A percentile compares a stretch with the other conserved stretches of the same genome.
Evolutionary conservation across 2,113 vertebrate species (phyloP).

Genomic region (Castor canadensis): DNA sequence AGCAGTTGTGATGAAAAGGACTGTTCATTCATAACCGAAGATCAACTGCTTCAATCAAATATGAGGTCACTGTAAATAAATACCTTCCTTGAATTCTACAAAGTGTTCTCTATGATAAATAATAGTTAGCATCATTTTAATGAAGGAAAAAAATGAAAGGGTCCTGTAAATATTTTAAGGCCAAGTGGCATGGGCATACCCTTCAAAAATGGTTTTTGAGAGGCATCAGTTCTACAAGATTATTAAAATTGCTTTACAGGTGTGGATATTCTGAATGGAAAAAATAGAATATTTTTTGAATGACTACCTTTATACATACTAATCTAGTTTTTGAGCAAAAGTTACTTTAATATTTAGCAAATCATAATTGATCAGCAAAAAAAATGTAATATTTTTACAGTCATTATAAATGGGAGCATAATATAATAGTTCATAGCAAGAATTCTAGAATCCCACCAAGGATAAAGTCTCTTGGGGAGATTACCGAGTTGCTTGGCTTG

Average conservation of each 20-base stretch:
- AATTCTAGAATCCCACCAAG: neutral
- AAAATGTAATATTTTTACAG: too few species aligned
- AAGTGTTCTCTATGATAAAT: neutral
- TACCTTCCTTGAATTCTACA: neutral
- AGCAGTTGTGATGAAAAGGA: conserved; percentile 40
- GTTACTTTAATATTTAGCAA: neutral
- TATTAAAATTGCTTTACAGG: neutral
- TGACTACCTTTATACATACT: neutral
- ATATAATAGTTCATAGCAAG: neutral
- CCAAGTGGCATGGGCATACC: neutral
- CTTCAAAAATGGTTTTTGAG: neutral
- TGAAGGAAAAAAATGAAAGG: neutral
- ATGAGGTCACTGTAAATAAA: neutral
- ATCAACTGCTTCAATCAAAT: conserved; percentile 33
- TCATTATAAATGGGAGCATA: neutral
- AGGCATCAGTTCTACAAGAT: neutral
- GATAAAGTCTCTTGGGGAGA: neutral
- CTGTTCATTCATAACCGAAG: conserved; percentile 45
- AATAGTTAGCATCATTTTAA: neutral
- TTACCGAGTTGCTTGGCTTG: neutral
- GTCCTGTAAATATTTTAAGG: neutral
- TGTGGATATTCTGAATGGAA: neutral
- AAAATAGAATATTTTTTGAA: neutral
- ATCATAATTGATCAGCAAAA: neutral
- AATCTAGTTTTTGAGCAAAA: neutral